Evolutionary conservation across 2,888 invertebrate genomes (phyloP), one percentile per base, ranked within the genome.

Genomic region (Polylopha cassiicola): DNA sequence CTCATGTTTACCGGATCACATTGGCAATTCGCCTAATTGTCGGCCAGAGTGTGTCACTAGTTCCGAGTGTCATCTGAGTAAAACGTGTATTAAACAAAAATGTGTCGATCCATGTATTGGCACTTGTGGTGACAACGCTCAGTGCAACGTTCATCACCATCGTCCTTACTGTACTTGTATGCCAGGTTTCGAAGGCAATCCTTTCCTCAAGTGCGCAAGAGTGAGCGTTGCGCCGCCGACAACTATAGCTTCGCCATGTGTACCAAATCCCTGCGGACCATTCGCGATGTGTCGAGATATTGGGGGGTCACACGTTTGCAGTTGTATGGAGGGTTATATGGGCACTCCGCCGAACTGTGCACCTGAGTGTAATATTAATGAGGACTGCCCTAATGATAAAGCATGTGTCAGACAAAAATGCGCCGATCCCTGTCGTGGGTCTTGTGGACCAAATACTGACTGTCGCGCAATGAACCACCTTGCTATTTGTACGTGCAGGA

Each of bases 71-170:
- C 86, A 91, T n/a, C 86, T 91, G 17, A 89, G 90, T 43, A 90
- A 89, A 67, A 92, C 95, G 7, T 95, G 95, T 60, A 88, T 91
- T 8, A 90, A 88, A 51, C 90, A 90, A 56, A 92, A 91, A 69
- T 95, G 95, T 65, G 79, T 89, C 29, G 92, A 95, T 73, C 95
- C 95, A n/a, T 95, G 95, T 56, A 87, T 89, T 1, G 92, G 92
- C 46, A 88, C 91, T 1, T 95, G 91, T 53, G 90, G 89, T 37
- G 81, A 86, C 32, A 90, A 90, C 65, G 89, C 94, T 1, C 87
- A 91, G 60, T 95, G 95, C 61, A 87, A 89, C 37, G 89, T 91
- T 42, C 86, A 89, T 21, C 89, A 89, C 48, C 90, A 89, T 41
- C 86, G 88, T 37, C 91, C 93, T 7, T 89, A 90, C 44, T 95